Evolutionary conservation across 2,113 vertebrate genomes (phyloP), one percentile per base, ranked within the genome.

Genomic region (Nycticryphes semicollaris): DNA sequence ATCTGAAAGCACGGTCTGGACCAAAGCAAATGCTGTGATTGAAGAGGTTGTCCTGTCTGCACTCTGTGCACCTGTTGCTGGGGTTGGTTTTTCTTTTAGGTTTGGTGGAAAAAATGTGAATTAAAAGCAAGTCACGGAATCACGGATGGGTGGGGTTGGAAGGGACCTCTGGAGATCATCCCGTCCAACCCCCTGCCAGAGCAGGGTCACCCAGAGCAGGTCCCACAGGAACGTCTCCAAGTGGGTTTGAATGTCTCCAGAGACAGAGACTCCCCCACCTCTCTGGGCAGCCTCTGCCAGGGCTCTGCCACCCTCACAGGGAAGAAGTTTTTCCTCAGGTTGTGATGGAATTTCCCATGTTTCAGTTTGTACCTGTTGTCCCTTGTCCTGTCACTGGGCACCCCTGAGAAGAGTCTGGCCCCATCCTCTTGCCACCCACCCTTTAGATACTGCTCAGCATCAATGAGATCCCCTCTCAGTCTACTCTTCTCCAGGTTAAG

Each of bases 21-120:
- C 56, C 39, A 59, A 47, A 69, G 30, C 27, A 25, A 41, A 17
- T 1, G 1, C 24, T 0, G 5, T 23, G 63, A 53, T 37, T 8
- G 50, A 77, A 50, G 45, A 53, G 24, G n/a, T 17, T 57, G 50
- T 76, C 50, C 69, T 41, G 31, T 23, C 25, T 21, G 35, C 22
- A 3, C 47, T 48, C 39, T 12, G 53, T 6, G 0, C 4, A 30
- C 59, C 53, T 25, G 14, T n/a, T 0, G 1, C 28, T 28, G 21
- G 30, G 15, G 12, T 31, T 0, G 0, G 14, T 47, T 66, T 63
- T 86, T 59, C n/a, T n/a, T n/a, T n/a, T n/a, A n/a, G n/a, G n/a
- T 30, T 30, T 25, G 1, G 6, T 35, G 57, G 25, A 35, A 35
- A 60, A 79, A 41, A 37, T 8, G 18, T 11, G 43, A 57, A 47